Conservation (phyloP, 2,888 invertebrate species). For the Archaeoteleia sp. region DNA sequence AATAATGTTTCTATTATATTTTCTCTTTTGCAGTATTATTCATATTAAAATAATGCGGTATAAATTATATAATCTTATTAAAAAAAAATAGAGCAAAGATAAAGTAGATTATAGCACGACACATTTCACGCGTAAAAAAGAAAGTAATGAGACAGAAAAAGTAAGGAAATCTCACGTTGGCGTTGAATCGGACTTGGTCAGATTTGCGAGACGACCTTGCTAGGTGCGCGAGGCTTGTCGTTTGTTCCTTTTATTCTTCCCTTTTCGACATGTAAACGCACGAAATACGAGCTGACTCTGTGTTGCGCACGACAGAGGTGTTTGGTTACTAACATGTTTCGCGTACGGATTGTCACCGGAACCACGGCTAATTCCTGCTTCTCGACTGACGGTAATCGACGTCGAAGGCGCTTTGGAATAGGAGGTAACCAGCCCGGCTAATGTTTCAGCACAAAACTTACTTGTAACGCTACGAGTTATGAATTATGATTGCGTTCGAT, state of each 20-base stretch:
- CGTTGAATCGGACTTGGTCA: conserved; percentile 18
- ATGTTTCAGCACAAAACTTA: too few species aligned
- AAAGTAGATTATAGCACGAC: too few species aligned
- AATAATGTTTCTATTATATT: too few species aligned
- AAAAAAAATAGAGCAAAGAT: too few species aligned
- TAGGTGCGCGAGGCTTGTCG: conserved; percentile 19
- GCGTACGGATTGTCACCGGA: conserved; percentile 3
- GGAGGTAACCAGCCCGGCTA: background rate
- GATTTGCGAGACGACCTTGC: conserved; percentile 42
- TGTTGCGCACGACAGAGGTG: conserved; percentile 15
- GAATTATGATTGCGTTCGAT: too few species aligned
- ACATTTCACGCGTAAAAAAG: too few species aligned
- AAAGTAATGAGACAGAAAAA: too few species aligned
- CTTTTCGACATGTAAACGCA: conserved; percentile 21
- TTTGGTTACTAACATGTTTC: conserved; percentile 34
- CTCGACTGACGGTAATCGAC: conserved; percentile 4
- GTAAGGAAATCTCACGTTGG: too few species aligned
- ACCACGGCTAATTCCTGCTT: conserved; percentile 13
- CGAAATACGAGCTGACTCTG: conserved; percentile 32
- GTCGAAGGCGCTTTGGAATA: background rate
- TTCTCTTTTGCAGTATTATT: too few species aligned
- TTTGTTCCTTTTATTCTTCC: conserved; percentile 32
- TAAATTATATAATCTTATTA: too few species aligned
- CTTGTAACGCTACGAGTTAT: too few species aligned
- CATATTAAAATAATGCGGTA: too few species aligned